A percentile compares a stretch with the other conserved stretches of the same genome.
These are phyloP conservation scores for Lanistes nyassanus DNA, from an alignment of 1,140 invertebrate species.

Conservation along the genomic window DNA sequence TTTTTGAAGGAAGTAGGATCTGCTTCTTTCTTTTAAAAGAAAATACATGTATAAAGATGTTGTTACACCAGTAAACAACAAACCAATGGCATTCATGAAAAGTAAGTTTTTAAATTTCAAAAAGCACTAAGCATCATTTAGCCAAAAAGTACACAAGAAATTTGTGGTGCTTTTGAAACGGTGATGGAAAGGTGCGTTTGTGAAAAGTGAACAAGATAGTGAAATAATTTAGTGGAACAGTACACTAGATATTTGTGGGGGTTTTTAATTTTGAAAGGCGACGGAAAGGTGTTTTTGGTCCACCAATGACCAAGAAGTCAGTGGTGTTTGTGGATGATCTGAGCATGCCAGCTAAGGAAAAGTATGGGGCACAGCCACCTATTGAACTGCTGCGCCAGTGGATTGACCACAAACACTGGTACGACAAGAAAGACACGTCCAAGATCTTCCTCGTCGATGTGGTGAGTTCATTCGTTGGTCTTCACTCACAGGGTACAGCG, in stretches of 20 bases:
- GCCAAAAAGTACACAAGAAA: no score
- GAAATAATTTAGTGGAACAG: no score
- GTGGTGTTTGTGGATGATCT: slow-evolving; percentile 69
- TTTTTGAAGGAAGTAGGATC: no score
- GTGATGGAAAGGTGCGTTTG: background rate
- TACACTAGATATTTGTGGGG: background rate
- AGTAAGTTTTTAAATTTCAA: no score
- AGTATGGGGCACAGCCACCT: slow-evolving; percentile 68
- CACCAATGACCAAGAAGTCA: slow-evolving; percentile 67
- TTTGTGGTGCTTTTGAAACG: background rate
- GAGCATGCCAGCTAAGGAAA: slow-evolving; percentile 69
- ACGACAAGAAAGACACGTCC: slow-evolving; percentile 67
- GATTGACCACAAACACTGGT: slow-evolving; percentile 68
- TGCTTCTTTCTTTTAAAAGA: no score
- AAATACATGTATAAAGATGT: no score
- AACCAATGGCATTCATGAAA: no score
- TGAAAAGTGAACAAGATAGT: slow-evolving; percentile 15
- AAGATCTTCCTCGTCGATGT: slow-evolving; percentile 66
- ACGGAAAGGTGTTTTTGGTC: slow-evolving; percentile 67
- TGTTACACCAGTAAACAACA: no score
- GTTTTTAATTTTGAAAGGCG: slow-evolving; percentile 69
- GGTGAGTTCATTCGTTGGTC: slow-evolving; percentile 69
- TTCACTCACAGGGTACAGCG: no score
- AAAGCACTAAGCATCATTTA: no score
- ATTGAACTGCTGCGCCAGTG: slow-evolving; percentile 68